These are phyloP conservation scores for Manis crassicaudata DNA, from an alignment of 2,797 vertebrate genomes.

Conservation along the genomic window DNA sequence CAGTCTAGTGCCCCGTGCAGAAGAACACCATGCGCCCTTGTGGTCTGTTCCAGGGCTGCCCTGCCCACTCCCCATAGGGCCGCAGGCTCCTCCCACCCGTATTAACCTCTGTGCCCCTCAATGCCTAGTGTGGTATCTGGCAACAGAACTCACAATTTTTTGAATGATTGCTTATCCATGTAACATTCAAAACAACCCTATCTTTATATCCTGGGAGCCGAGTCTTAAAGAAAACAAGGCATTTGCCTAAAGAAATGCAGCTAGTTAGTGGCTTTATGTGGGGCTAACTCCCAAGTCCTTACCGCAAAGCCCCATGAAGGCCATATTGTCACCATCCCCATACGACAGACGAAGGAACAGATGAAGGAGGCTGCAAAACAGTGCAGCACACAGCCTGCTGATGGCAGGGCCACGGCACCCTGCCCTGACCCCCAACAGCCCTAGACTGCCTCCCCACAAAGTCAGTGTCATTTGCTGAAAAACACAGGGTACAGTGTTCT, in stretches of 20 bases:
- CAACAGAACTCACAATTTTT: too few relatives aligned
- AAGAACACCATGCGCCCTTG: rapidly evolving
- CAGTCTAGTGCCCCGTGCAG: background rate
- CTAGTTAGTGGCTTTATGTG: rapidly evolving
- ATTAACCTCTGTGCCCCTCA: background rate
- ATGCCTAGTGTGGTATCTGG: too few relatives aligned
- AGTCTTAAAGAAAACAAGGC: background rate
- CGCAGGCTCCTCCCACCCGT: background rate
- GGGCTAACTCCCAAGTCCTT: rapidly evolving
- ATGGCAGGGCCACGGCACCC: background rate
- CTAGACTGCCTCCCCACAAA: background rate
- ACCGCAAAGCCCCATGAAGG: rapidly evolving
- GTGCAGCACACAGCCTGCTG: rapidly evolving
- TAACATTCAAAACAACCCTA: background rate
- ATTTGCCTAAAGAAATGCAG: background rate
- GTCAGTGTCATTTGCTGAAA: too few relatives aligned
- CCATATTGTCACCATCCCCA: rapidly evolving
- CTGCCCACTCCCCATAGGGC: background rate
- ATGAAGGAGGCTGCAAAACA: background rate
- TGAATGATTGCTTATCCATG: background rate
- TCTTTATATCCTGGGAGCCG: background rate
- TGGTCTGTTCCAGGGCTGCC: too few relatives aligned
- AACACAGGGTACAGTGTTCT: background rate
- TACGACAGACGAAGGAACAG: background rate
- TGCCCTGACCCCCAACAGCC: rapidly evolving